Conservation (phyloP, 2,888 invertebrate species). For the Chaetogeoica ovagalla region DNA sequence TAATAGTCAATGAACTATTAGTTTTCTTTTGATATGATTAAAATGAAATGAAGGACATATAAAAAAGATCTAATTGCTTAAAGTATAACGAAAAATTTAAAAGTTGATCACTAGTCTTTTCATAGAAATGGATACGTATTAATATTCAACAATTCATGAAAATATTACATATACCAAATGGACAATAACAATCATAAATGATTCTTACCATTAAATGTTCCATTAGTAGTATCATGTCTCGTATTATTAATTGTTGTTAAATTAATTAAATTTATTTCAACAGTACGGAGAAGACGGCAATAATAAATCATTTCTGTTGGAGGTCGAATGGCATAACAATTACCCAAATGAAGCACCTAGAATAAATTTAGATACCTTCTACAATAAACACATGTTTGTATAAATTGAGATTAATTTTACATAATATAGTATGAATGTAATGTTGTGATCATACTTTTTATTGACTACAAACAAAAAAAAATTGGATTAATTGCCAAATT, state of each 20-base stretch:
- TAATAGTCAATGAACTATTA: no score
- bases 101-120: no score
- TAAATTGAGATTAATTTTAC: conserved; percentile 34
- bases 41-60: no score
- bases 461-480: no score
- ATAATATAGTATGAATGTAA: background rate
- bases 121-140: no score
- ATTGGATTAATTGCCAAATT: background rate
- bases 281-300: conserved; percentile 82
- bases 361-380: conserved; percentile 87
- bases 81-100: no score
- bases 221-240: background rate
- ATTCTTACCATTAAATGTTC: background rate
- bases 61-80: background rate
- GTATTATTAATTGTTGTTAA: background rate
- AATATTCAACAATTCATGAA: no score
- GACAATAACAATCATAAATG: no score
- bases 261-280: background rate
- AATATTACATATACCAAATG: no score
- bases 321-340: conserved; percentile 81
- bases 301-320: conserved; percentile 79
- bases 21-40: no score
- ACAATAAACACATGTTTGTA: conserved; percentile 89
- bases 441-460: no score
- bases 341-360: conserved; percentile 83